A percentile compares a stretch with the other conserved stretches of the same genome.
phyloP scores from a whole-genome alignment of 2,888 invertebrate genomes.

The Campaea margaritaria region DNA sequence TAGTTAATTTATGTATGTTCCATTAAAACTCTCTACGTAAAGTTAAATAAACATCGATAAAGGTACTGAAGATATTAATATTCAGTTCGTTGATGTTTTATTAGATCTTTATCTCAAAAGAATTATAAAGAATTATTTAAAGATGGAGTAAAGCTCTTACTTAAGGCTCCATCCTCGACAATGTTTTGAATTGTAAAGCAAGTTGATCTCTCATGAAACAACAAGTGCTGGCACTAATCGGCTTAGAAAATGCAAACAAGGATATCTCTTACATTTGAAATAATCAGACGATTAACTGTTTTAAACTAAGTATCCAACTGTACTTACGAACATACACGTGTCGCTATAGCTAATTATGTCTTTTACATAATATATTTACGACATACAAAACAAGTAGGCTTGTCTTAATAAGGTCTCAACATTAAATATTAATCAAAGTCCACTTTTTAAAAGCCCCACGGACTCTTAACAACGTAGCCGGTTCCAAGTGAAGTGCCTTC shows the following conservation, averaged over 20 bases:
- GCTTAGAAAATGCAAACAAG: no score
- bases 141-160: background rate
- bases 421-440: background rate
- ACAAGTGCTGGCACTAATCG: no score
- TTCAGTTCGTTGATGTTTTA: background rate
- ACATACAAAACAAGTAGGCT: no score
- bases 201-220: background rate
- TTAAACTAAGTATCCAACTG: no score
- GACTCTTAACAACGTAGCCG: background rate
- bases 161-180: background rate
- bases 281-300: no score
- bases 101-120: background rate
- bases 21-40: no score
- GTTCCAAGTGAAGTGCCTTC: background rate
- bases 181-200: constrained; percentile 1
- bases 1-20: no score
- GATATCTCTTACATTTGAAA: no score
- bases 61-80: background rate
- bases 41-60: background rate
- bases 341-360: no score
- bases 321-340: no score
- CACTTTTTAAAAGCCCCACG: background rate
- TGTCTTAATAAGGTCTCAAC: background rate
- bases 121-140: background rate
- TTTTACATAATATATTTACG: no score